Base-by-base conservation (phyloP, 2,113 vertebrate species). In the Stegostoma tigrinum region DNA sequence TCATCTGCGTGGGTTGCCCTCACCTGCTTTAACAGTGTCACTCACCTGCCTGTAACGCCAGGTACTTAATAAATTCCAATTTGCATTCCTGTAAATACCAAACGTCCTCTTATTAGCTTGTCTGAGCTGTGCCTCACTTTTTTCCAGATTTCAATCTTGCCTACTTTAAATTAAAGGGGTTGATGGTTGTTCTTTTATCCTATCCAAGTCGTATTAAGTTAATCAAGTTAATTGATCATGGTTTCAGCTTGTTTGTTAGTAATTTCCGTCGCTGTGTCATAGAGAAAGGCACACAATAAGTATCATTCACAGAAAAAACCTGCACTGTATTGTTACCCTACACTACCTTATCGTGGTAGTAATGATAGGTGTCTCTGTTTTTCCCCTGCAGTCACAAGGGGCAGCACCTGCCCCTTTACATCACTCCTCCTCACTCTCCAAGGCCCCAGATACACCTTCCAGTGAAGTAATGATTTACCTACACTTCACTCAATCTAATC, bases 1-100 rank as follows among this genome's bases (percentile, higher is more conserved):
- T 97, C 99, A 64, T 98, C 99, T 83, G 99, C 98, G 0, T 99
- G 99, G 99, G 99, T 99, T 96, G 99, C 99, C 12, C 98, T 99
- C 97, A 99, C 98, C 96, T 99, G 99, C 96, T 96, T 99, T 96
- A 98, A 96, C 97, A 98, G 96, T 94, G 96, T 99, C 96, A 99
- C 99, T 89, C 98, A 99, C 97, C 98, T 99, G 42, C 99, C 99
- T 96, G 98, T 99, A 97, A 99, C 98, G 24, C 98, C 98, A 98
- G 99, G 99, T 99, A 97, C 96, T 0, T 4, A 96, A 23, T 93
- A n/a, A 93, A 93, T 52, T 10, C 24, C 64, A 75, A 38, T 93
- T 66, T 10, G 4, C 4, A 45, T 95, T 45, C 52, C 14, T 48
- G 72, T 45, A 52, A 23, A 72, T 15, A 52, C 1, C 45, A 72